Evolutionary conservation across 2,113 vertebrate genomes (phyloP), one percentile per base, ranked within the genome.

Genomic region (Albula glossodonta): DNA sequence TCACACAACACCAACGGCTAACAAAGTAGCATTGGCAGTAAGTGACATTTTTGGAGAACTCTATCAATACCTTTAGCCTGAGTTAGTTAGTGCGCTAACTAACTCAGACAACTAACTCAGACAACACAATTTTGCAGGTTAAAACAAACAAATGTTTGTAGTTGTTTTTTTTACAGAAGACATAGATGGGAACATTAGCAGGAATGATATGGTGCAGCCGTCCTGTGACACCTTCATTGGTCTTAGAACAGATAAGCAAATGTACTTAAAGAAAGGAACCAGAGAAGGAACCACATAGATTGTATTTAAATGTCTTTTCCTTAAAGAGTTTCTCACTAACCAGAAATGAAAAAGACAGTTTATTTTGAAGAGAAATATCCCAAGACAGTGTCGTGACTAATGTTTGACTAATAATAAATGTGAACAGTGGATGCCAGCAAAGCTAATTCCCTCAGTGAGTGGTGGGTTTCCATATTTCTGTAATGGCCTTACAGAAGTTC

Each of bases 401-500:
- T 90, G 90, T 93, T 93, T 94, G 94, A 95, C 91, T 92, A 93
- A 94, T 89, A 86, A 83, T 80, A 79, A 17, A 53, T 52, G 51
- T 83, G 86, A 87, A 82, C 84, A 90, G 8, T 81, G 57, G 81
- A 83, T 57, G 60, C 82, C 83, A 85, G 60, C 51, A 2, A 48
- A 15, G 10, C 57, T 93, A 93, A 95, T 79, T 95, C 94, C 93
- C 89, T 48, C 83, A 80, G 87, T 87, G 89, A 83, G 78, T 19
- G 50, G 74, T 84, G 83, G 87, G 79, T 81, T 86, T 88, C 48
- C 51, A 80, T 80, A 53, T 81, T 81, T 56, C 2, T 11, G 10
- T 25, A 10, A 51, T 25, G 49, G 49, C 51, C 51, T 19, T 17
- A 2, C 5, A 41, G 48, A 51, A 81, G 80, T 81, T 53, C 80